A percentile compares a stretch with the other conserved stretches of the same genome.
phyloP scores from a whole-genome alignment of 2,113 vertebrate genomes.

The Hyla sarda region DNA sequence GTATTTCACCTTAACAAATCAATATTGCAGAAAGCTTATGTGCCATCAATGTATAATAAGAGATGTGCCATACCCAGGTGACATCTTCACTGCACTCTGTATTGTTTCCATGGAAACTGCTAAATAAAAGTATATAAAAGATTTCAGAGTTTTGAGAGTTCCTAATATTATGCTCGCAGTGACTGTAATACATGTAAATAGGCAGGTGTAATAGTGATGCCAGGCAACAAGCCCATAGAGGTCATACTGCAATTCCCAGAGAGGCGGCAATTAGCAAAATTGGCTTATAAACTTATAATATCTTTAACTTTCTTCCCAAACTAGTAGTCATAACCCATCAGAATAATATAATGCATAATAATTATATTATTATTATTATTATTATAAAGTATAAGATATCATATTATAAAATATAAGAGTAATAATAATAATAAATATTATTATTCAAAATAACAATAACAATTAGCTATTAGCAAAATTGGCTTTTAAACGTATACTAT shows the following conservation, averaged over 20 bases:
- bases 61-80: background rate
- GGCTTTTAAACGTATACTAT: background rate
- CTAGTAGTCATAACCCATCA: background rate
- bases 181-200: background rate
- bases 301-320: background rate
- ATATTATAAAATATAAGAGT: too few relatives aligned
- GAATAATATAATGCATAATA: background rate
- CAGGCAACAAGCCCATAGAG: background rate
- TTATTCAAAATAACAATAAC: too few relatives aligned
- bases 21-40: slow-evolving; percentile 4
- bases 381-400: too few relatives aligned
- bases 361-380: background rate
- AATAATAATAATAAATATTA: too few relatives aligned
- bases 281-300: background rate
- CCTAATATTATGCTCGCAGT: background rate
- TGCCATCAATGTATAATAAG: background rate
- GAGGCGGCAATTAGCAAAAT: background rate
- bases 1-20: background rate
- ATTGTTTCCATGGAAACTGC: slow-evolving; percentile 11
- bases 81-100: background rate
- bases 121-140: background rate
- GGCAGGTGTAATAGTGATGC: background rate
- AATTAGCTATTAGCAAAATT: background rate
- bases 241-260: background rate
- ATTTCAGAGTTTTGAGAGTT: background rate